These are phyloP conservation scores for Cheumatopsyche charites DNA, from an alignment of 1,140 invertebrate genomes.

Conservation along the genomic window DNA sequence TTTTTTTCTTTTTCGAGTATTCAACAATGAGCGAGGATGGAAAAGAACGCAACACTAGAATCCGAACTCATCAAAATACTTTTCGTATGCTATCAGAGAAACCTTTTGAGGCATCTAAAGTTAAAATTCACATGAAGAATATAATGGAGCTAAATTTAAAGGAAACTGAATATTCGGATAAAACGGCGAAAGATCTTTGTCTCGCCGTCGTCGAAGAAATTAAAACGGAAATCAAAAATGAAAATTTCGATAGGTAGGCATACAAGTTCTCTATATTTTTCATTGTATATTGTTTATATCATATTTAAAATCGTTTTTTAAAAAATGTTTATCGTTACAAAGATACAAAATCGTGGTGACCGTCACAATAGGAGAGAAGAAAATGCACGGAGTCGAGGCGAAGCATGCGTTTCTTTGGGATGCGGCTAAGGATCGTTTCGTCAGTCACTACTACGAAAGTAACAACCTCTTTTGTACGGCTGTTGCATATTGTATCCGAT, in stretches of 20 bases:
- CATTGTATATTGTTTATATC: not conserved
- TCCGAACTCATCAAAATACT: conserved; percentile 52
- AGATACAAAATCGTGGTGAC: conserved; percentile 65
- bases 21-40: too few species aligned
- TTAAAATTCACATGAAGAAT: conserved; percentile 54
- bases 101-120: conserved; percentile 54
- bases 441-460: conserved; percentile 62
- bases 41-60: not conserved
- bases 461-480: conserved; percentile 62
- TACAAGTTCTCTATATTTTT: not conserved
- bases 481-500: conserved; percentile 63
- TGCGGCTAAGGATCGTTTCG: conserved; percentile 62
- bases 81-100: conserved; percentile 56
- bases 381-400: conserved; percentile 61
- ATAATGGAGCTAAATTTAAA: conserved; percentile 55
- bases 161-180: conserved; percentile 59
- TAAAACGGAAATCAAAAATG: conserved; percentile 56
- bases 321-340: too few species aligned
- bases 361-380: conserved; percentile 65
- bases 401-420: conserved; percentile 66
- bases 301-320: not conserved
- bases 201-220: conserved; percentile 54
- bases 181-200: conserved; percentile 55
- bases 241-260: conserved; percentile 62
- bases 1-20: too few species aligned